Percentiles rank a stretch among this genome's conserved stretches.
Conservation (phyloP, 2,113 vertebrate genomes). For the Myotis lucifugus region DNA sequence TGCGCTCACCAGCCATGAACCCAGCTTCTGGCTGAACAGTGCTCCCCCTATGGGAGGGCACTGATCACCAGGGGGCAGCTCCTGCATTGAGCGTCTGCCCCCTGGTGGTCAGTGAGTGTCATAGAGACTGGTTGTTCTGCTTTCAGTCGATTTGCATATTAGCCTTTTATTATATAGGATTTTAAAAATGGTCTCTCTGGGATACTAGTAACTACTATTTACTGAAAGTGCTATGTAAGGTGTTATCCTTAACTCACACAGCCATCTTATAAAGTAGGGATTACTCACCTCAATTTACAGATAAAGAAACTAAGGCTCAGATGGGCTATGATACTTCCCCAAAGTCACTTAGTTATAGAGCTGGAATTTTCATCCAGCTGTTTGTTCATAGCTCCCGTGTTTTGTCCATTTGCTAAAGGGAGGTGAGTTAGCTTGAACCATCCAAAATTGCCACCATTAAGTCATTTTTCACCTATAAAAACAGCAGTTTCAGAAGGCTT, state of each 20-base stretch:
- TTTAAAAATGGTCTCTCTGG: conserved; percentile 1
- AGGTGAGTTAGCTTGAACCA: background rate
- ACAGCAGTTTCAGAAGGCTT: background rate
- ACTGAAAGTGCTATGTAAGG: background rate
- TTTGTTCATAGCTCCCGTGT: background rate
- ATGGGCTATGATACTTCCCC: background rate
- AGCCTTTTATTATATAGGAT: too few species aligned
- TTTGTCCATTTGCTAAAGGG: background rate
- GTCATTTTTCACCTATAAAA: background rate
- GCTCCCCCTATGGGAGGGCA: too few species aligned
- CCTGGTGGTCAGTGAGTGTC: too few species aligned
- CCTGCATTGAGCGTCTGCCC: too few species aligned
- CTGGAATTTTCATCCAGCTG: background rate
- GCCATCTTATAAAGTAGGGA: background rate
- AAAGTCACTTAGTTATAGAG: background rate
- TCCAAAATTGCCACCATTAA: background rate
- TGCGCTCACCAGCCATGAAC: too few species aligned
- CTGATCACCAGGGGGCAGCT: too few species aligned
- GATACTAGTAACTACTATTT: background rate
- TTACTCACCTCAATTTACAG: background rate
- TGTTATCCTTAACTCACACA: background rate
- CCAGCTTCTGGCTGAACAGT: too few species aligned
- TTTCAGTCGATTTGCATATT: too few species aligned
- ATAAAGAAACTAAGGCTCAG: background rate
- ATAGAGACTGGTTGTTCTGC: too few species aligned